phyloP scores from a whole-genome alignment of 2,888 invertebrate species.

The Drosophila nr. fundita region DNA sequence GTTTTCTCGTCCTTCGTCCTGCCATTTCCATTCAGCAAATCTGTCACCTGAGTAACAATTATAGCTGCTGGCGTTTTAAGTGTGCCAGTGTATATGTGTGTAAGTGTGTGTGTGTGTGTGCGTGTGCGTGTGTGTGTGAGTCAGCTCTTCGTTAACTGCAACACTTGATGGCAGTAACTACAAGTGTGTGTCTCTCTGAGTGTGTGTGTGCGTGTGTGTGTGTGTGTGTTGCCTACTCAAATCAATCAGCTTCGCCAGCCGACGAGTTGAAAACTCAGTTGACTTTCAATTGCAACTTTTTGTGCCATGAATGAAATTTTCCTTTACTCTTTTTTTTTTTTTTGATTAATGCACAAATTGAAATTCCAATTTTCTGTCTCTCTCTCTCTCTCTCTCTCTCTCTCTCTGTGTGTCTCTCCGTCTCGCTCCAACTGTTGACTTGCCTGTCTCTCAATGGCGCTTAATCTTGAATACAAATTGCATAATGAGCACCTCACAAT shows the following conservation, averaged over 20 bases:
- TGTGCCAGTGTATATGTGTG: slow-evolving; percentile 54
- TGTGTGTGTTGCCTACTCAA: slow-evolving; percentile 37
- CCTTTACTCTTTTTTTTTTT: background rate
- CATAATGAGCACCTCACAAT: slow-evolving; percentile 19
- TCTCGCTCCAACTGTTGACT: background rate
- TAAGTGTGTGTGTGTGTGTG: slow-evolving; percentile 37
- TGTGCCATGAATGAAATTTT: slow-evolving; percentile 26
- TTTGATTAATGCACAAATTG: slow-evolving; percentile 28
- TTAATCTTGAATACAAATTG: slow-evolving; percentile 16
- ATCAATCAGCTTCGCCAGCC: slow-evolving; percentile 65
- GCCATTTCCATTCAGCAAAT: slow-evolving; percentile 76
- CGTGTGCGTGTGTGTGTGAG: slow-evolving; percentile 25
- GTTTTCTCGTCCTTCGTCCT: slow-evolving; percentile 39
- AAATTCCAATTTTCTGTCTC: background rate
- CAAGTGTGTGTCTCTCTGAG: slow-evolving; percentile 17
- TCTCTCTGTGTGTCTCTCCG: background rate
- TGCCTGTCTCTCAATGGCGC: background rate
- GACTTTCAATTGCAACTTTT: slow-evolving; percentile 57
- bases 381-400: background rate
- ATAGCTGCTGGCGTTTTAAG: slow-evolving; percentile 80
- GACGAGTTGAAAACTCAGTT: slow-evolving; percentile 51
- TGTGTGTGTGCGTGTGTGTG: slow-evolving; percentile 14
- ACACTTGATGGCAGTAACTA: slow-evolving; percentile 50
- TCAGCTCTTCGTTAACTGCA: slow-evolving; percentile 64
- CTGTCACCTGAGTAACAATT: slow-evolving; percentile 82